Evolutionary conservation across 2,113 vertebrate species (phyloP), one percentile per base, ranked within the genome.

Genomic region (Murina feae): DNA sequence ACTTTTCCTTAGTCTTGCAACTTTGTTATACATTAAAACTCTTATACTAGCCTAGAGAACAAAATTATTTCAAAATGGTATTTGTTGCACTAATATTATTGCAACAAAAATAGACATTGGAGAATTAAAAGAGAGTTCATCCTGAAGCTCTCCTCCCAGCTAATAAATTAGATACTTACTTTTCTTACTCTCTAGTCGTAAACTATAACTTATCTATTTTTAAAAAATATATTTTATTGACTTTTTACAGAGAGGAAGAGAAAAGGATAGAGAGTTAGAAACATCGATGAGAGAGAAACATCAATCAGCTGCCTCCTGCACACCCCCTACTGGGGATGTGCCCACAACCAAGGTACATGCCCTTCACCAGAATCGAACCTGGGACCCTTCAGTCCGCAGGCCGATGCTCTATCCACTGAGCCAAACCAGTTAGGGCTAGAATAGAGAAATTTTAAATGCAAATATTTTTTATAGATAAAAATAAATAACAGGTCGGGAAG

Each of bases 51-150:
- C n/a, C n/a, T 90, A 65, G 51, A 84, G 86, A 92, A 89, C 39
- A 89, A 86, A 84, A 39, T 23, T 80, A 13, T 63, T 94, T 47
- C 65, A 90, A 92, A 93, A 49, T 81, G 60, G 58, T 88, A 85
- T 47, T 81, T 92, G 69, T 78, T 83, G 32, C 10, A 72, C 37
- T 86, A 49, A 69, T 89, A 78, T 49, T 89, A 51, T 72, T 93
- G 63, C 53, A 90, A 87, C 69, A 95, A 90, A 86, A 75, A 76
- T n/a, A 69, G 51, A 55, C 53, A 35, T 74, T 71, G 25, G 72
- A 88, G 92, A 93, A 53, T 66, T 79, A 39, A 84, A 84, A 68
- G n/a, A 32, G n/a, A 84, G 35, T 95, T 78, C 18, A 79, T 79
- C 11, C 35, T 53, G 53, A 87, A 90, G 78, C 49, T 51, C 53